These are phyloP conservation scores for Pristionchus arcanus DNA, from an alignment of 2,888 invertebrate genomes.

Conservation along the genomic window DNA sequence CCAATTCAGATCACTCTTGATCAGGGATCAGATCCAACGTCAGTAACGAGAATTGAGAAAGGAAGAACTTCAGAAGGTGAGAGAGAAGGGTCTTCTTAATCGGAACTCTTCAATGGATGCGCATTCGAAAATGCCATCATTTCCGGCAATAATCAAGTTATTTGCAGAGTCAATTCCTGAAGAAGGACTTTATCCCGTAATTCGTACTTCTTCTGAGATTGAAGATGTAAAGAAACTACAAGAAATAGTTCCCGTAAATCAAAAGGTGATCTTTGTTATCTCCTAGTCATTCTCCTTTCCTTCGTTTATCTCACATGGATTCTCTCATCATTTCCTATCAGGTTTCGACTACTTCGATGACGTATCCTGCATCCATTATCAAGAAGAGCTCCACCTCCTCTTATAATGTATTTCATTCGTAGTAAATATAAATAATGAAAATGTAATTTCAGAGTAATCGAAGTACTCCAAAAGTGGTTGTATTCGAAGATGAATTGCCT, in stretches of 20 bases:
- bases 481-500: constrained; percentile 46
- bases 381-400: constrained; percentile 37
- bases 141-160: neutral
- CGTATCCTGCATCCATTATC: constrained; percentile 55
- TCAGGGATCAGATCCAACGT: neutral
- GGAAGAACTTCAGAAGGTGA: neutral
- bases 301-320: neutral
- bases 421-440: neutral
- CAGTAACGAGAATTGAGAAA: constrained; percentile 5
- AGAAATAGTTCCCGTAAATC: neutral
- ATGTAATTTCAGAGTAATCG: neutral
- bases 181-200: neutral
- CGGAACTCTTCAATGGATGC: neutral
- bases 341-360: constrained; percentile 62
- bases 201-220: neutral
- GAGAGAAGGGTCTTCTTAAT: neutral
- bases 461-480: constrained; percentile 30
- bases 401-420: constrained; percentile 1
- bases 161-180: neutral
- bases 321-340: constrained; percentile 26
- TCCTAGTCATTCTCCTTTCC: no score
- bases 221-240: neutral
- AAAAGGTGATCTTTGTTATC: neutral
- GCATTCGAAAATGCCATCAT: neutral
- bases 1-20: neutral